Evolutionary conservation across 2,888 invertebrate species (phyloP).

Genomic region (Halocaridina rubra): DNA sequence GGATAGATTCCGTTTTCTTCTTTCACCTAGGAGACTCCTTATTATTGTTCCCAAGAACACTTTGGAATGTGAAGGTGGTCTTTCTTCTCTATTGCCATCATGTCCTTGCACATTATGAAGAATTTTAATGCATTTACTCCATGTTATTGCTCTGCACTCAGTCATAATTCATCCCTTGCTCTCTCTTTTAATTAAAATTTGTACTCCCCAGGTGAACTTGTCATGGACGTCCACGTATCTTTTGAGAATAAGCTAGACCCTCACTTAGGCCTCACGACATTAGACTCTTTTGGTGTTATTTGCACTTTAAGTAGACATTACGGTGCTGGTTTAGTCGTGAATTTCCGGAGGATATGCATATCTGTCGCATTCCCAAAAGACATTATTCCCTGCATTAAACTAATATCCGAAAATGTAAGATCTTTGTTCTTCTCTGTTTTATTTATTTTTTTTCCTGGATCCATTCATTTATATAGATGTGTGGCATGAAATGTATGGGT

Average conservation of each 20-base stretch:
- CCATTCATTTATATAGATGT: not conserved
- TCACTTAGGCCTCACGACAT: not conserved
- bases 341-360: not conserved
- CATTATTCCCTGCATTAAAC: not conserved
- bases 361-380: not conserved
- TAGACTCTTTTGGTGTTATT: not conserved
- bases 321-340: not conserved
- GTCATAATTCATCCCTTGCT: too few relatives aligned
- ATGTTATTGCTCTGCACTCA: too few relatives aligned
- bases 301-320: not conserved
- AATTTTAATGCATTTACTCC: too few relatives aligned
- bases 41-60: too few relatives aligned
- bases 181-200: not conserved
- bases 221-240: not conserved
- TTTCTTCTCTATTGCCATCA: too few relatives aligned
- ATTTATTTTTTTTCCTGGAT: not conserved
- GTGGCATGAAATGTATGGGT: too few relatives aligned
- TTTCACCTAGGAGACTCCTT: too few relatives aligned
- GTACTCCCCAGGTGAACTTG: not conserved
- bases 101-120: too few relatives aligned
- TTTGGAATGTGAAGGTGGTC: too few relatives aligned
- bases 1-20: too few relatives aligned
- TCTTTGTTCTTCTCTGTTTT: not conserved
- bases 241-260: too few relatives aligned
- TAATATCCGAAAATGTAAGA: not conserved